Evolutionary conservation across 2,797 vertebrate genomes (phyloP), one percentile per base, ranked within the genome.

Genomic region (Dryobates pubescens): DNA sequence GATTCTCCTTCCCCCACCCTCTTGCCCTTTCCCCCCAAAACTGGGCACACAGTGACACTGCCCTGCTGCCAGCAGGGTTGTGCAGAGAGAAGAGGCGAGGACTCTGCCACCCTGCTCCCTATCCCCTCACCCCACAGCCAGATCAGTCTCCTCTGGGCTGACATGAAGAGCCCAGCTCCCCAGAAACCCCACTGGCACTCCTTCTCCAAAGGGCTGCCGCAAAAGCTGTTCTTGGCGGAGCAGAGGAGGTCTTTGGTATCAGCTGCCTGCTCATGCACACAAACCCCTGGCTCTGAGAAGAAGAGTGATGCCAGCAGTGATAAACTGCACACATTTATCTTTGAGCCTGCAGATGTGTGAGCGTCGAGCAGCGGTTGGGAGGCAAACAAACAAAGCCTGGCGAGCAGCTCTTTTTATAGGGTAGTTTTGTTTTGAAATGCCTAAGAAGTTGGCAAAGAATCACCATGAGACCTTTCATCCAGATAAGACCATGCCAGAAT

Each of bases 401-500:
- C 90, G 94, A 83, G 70, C 57, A 86, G 79, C 82, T 90, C 76
- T 92, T 94, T 95, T 96, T 96, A 82, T 75, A 94, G 76, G 81
- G 83, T 76, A 86, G 83, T 82, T 95, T 88, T 86, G 90, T 96
- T 87, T 83, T 89, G 89, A 92, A 94, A 93, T 96, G 89, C 96
- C 89, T 96, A 5, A 5, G 89, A 96, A 91, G 91, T 68, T 96
- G 94, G 91, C 95, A 96, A 71, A 64, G 71, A 91, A 57, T 76
- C 7, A 0, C 54, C 71, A 76, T 54, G 70, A 90, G 90, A 94
- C 92, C 88, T 93, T 94, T 90, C 61, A 92, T 84, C 74, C 90
- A 76, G 94, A 94, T 94, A 96, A 94, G 95, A 73, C 67, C 82
- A 89, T 86, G 92, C 90, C 93, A 96, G 86, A 87, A 92, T 93